phyloP scores from a whole-genome alignment of 2,113 vertebrate species.

The Tenebrosternarchus preto region DNA sequence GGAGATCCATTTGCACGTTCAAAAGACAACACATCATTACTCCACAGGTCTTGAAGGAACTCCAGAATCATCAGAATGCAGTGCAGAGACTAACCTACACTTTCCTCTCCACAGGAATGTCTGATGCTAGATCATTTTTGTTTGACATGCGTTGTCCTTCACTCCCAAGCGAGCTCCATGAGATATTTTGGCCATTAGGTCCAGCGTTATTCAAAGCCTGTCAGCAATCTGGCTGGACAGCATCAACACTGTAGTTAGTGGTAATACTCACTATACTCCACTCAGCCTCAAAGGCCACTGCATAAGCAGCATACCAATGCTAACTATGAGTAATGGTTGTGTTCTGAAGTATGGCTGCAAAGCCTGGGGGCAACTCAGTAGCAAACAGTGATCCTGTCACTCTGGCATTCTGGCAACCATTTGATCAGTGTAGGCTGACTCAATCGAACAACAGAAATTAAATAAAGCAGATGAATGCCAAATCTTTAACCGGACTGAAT shows the following conservation, averaged over 20 bases:
- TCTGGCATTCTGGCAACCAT: too few relatives aligned
- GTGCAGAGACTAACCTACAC: neutral
- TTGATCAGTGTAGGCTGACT: too few relatives aligned
- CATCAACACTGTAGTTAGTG: conserved; percentile 12
- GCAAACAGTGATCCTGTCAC: too few relatives aligned
- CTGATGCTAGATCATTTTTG: neutral
- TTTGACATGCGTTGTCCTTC: neutral
- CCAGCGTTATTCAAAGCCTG: conserved; percentile 8
- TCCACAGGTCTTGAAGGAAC: neutral
- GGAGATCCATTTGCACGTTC: too few relatives aligned
- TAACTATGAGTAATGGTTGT: too few relatives aligned
- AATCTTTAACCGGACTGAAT: too few relatives aligned
- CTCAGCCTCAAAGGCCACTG: neutral
- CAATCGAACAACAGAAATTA: too few relatives aligned
- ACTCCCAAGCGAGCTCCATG: conserved; percentile 8
- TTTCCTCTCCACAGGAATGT: neutral
- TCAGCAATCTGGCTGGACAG: conserved; percentile 19
- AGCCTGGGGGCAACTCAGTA: too few relatives aligned
- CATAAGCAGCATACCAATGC: too few relatives aligned
- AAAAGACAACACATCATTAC: neutral
- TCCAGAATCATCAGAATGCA: neutral
- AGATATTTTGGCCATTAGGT: neutral
- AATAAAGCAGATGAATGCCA: too few relatives aligned
- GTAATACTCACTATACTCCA: conserved; percentile 1
- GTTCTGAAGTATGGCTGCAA: neutral